phyloP scores from a whole-genome alignment of 2,888 invertebrate species.

The Trichacis sp. region DNA sequence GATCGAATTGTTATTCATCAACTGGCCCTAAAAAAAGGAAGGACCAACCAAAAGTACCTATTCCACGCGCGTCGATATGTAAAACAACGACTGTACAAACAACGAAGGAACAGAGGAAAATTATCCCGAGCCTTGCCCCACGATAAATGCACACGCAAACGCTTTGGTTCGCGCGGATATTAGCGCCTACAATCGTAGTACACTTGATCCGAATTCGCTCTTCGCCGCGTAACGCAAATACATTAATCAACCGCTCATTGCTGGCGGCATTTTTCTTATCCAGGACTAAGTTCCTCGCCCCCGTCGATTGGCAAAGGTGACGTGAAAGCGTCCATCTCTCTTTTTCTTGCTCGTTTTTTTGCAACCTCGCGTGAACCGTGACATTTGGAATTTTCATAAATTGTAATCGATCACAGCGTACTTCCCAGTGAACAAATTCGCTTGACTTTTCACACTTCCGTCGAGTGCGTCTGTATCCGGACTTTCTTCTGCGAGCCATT shows the following conservation, averaged over 20 bases:
- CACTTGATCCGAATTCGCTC: neutral
- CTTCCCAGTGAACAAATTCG: neutral
- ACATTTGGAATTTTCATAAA: neutral
- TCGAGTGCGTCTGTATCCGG: constrained; percentile 91
- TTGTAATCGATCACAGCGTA: constrained; percentile 4
- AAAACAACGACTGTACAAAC: constrained; percentile 20
- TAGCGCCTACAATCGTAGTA: neutral
- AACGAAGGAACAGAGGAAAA: constrained; percentile 21
- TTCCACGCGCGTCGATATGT: constrained; percentile 23
- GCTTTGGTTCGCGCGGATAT: neutral
- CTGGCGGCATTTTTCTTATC: neutral
- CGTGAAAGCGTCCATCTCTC: neutral
- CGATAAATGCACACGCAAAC: neutral
- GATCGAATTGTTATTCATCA: no score
- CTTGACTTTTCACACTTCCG: constrained; percentile 80
- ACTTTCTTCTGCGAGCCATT: constrained; percentile 93
- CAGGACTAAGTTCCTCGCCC: neutral
- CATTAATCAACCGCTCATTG: neutral
- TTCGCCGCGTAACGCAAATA: neutral
- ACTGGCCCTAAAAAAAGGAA: neutral
- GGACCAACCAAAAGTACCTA: neutral
- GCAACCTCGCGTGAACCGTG: no score
- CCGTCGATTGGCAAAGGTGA: neutral
- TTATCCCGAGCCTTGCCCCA: constrained; percentile 20
- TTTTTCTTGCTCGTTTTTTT: no score